Conservation (phyloP, 1,140 invertebrate genomes). For the Maconellicoccus hirsutus region DNA sequence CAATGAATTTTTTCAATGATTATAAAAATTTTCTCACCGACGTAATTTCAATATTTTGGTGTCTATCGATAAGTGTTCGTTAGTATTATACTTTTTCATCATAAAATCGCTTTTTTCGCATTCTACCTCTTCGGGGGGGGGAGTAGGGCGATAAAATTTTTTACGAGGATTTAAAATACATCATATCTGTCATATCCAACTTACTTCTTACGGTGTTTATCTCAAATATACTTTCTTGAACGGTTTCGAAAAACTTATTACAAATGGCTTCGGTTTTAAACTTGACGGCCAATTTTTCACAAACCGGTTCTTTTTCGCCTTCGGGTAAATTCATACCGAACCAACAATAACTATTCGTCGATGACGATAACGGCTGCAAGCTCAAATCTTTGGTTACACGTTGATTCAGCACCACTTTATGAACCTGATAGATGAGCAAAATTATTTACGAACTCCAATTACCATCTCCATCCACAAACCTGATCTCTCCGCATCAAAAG, state of each 20-base stretch:
- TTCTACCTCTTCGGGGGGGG: too few species aligned
- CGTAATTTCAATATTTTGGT: too few species aligned
- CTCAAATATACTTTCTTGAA: background rate
- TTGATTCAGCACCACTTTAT: conserved; percentile 64
- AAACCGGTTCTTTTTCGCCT: conserved; percentile 58
- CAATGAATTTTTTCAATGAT: too few species aligned
- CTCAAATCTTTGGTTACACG: conserved; percentile 45
- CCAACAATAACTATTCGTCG: conserved; percentile 58
- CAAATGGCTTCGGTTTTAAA: conserved; percentile 54
- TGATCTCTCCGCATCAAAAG: conserved; percentile 73
- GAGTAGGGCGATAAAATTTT: too few species aligned
- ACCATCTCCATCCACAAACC: conserved; percentile 31
- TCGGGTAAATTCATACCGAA: conserved; percentile 41
- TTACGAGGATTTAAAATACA: too few species aligned
- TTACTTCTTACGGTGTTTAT: background rate
- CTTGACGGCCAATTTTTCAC: conserved; percentile 56
- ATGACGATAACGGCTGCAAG: conserved; percentile 48
- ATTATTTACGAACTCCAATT: background rate
- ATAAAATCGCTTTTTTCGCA: too few species aligned
- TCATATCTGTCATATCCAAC: too few species aligned
- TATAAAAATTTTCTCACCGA: too few species aligned
- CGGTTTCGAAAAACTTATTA: conserved; percentile 27
- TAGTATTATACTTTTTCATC: too few species aligned
- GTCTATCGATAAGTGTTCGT: too few species aligned
- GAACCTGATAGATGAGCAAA: conserved; percentile 37